phyloP scores from a whole-genome alignment of 92 coral and sea anemone species.

The Porites evermanni region DNA sequence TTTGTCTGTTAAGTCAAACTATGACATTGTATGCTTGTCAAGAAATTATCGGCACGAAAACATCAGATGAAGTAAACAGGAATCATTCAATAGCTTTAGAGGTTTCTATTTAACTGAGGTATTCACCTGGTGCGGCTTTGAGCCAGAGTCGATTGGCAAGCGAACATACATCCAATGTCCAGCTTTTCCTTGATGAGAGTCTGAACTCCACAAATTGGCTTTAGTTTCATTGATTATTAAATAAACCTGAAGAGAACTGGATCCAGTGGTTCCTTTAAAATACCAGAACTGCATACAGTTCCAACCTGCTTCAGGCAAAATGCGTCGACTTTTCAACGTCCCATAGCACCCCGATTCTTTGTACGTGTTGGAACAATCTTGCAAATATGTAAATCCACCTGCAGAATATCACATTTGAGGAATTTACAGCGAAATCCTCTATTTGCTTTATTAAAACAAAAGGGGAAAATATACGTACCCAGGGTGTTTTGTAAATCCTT shows the following conservation, averaged over 20 bases:
- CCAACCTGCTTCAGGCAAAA: slow-evolving; percentile 13
- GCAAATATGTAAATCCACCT: slow-evolving; percentile 43
- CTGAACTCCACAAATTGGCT: slow-evolving; percentile 12
- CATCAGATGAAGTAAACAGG: too few relatives aligned
- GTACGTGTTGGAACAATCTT: neutral
- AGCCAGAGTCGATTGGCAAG: neutral
- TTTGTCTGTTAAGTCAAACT: too few relatives aligned
- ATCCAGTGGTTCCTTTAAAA: neutral
- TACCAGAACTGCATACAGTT: slow-evolving; percentile 63
- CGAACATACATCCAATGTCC: slow-evolving; percentile 37
- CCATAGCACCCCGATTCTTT: neutral
- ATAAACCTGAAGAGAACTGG: slow-evolving; percentile 18
- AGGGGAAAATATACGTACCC: slow-evolving; percentile 11
- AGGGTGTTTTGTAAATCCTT: slow-evolving; percentile 31
- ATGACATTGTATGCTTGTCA: too few relatives aligned
- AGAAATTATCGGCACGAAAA: too few relatives aligned
- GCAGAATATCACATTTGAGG: neutral
- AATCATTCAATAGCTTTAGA: too few relatives aligned
- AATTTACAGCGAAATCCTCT: too few relatives aligned
- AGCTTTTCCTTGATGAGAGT: neutral
- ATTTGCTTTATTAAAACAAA: too few relatives aligned
- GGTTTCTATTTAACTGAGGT: too few relatives aligned
- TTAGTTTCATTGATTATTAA: neutral
- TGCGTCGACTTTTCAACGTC: slow-evolving; percentile 28
- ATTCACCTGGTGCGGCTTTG: slow-evolving; percentile 2